phyloP scores from a whole-genome alignment of 2,113 vertebrate genomes.

The Ceyx margarethae region DNA sequence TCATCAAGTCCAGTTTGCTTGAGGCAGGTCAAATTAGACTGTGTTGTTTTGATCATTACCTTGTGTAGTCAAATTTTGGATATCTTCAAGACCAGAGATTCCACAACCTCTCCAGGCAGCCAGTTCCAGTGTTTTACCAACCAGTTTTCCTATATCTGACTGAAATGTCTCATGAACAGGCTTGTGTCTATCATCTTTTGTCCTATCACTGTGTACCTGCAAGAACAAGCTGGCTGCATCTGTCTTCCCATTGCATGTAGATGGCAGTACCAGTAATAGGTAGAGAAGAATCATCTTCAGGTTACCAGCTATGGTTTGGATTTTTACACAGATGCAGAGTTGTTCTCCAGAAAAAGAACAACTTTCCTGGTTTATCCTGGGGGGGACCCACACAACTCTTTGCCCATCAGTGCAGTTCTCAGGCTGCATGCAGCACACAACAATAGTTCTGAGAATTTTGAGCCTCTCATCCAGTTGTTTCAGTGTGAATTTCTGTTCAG shows the following conservation, averaged over 20 bases:
- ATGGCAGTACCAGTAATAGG: not conserved
- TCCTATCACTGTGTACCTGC: not conserved
- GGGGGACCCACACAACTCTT: accelerated
- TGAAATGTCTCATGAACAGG: not conserved
- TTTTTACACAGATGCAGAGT: not conserved
- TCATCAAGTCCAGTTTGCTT: not conserved
- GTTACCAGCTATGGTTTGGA: not conserved
- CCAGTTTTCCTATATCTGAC: not conserved
- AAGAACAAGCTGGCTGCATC: not conserved
- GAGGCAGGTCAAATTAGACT: not conserved
- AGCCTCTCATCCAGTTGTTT: not conserved
- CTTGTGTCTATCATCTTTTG: not conserved
- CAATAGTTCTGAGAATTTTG: not conserved
- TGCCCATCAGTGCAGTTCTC: not conserved
- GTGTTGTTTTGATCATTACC: not conserved
- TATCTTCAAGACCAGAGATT: not conserved
- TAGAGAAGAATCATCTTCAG: not conserved
- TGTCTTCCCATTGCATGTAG: not conserved
- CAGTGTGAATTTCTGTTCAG: not conserved
- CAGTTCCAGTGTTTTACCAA: not conserved
- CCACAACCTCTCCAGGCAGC: not conserved
- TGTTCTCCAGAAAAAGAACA: not conserved
- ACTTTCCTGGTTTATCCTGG: not conserved
- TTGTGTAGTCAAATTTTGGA: not conserved
- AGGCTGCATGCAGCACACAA: not conserved